Conservation (phyloP, 2,797 vertebrate genomes). For the Chloroceryle inda region DNA sequence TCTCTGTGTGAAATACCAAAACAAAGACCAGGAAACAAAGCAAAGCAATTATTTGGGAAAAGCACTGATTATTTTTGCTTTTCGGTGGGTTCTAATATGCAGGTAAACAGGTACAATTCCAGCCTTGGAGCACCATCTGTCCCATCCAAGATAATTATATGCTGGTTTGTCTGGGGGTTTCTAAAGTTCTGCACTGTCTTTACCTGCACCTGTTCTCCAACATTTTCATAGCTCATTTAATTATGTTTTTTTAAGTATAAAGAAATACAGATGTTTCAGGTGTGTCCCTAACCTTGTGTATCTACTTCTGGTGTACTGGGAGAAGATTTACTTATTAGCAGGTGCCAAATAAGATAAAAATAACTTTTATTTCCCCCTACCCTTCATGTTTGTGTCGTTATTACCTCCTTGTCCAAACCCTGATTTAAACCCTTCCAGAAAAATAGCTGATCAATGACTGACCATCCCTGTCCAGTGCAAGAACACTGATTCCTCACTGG, state of each 20-base stretch:
- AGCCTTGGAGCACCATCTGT: not conserved
- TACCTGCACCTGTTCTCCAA: not conserved
- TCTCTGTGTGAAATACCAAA: not conserved
- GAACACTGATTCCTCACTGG: not conserved
- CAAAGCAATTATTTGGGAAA: not conserved
- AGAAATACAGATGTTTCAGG: not conserved
- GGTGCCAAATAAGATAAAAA: not conserved
- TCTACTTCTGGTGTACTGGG: not conserved
- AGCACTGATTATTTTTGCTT: not conserved
- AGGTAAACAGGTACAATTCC: not conserved
- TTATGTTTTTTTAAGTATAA: not conserved
- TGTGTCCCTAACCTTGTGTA: not conserved
- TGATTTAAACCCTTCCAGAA: not conserved
- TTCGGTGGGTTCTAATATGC: not conserved
- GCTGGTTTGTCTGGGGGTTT: not conserved
- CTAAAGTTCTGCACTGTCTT: not conserved
- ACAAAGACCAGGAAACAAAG: not conserved
- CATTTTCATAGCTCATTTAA: not conserved
- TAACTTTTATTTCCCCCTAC: not conserved
- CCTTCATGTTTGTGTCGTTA: not conserved
- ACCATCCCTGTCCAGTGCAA: not conserved
- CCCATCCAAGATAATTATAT: not conserved
- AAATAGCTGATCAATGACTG: not conserved
- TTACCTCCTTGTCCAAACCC: not conserved
- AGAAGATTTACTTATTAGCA: not conserved